These are phyloP conservation scores for Planiliza haematocheilus DNA, from an alignment of 2,113 vertebrate genomes.

Conservation along the genomic window DNA sequence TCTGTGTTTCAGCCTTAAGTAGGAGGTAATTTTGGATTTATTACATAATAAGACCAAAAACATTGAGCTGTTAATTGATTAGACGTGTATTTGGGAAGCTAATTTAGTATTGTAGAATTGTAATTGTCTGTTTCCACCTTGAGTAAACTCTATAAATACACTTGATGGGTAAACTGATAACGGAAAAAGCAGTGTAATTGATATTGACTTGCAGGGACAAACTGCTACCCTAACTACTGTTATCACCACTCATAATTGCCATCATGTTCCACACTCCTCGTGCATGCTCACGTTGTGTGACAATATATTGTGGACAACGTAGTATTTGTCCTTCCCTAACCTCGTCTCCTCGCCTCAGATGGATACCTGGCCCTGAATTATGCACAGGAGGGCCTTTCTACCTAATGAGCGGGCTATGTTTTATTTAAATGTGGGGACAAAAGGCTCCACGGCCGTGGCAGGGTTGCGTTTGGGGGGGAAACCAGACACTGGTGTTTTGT, in stretches of 20 bases:
- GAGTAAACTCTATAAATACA: no score
- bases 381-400: constrained; percentile 69
- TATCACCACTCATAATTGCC: constrained; percentile 34
- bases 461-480: constrained; percentile 65
- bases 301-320: constrained; percentile 10
- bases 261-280: constrained; percentile 9
- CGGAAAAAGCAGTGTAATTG: neutral
- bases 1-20: no score
- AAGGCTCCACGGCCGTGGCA: constrained; percentile 49
- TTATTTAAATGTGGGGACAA: constrained; percentile 80
- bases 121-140: no score
- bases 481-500: constrained; percentile 82
- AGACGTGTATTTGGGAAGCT: no score
- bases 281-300: constrained; percentile 4
- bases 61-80: no score
- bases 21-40: no score
- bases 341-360: constrained; percentile 32
- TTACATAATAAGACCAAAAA: no score
- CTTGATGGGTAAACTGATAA: no score
- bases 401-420: constrained; percentile 76
- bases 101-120: no score
- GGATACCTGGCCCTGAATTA: constrained; percentile 75
- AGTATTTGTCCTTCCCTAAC: constrained; percentile 14
- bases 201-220: neutral
- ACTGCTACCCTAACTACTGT: constrained; percentile 34